These are phyloP conservation scores for Notamacropus eugenii DNA, from an alignment of 2,797 vertebrate species.

Conservation along the genomic window DNA sequence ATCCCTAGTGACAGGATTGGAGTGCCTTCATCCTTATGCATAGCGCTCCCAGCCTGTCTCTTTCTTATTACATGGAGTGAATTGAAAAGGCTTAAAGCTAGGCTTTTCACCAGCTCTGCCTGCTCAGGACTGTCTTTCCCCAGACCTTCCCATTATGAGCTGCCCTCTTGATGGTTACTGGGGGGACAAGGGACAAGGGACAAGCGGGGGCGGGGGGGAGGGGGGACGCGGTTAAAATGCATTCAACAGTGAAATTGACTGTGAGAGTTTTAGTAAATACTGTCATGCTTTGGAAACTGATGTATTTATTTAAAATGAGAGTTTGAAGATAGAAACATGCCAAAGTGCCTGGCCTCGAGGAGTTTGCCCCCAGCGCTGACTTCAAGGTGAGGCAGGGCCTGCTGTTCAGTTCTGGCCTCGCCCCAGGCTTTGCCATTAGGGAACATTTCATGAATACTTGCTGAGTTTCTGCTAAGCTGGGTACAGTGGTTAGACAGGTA, in stretches of 20 bases:
- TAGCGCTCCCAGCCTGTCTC: constrained; percentile 73
- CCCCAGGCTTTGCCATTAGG: neutral
- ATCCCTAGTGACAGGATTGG: constrained; percentile 76
- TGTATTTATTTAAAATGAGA: constrained; percentile 65
- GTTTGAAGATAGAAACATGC: neutral
- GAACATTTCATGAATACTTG: neutral
- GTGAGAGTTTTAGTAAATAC: constrained; percentile 59
- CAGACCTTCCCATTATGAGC: neutral
- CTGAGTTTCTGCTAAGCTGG: neutral
- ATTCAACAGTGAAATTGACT: constrained; percentile 66
- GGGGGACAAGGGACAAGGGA: constrained; percentile 22
- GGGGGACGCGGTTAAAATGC: constrained; percentile 36
- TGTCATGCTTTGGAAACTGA: constrained; percentile 55
- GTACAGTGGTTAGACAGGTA: neutral
- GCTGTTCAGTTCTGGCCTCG: neutral
- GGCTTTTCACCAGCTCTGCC: constrained; percentile 23
- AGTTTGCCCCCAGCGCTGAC: neutral
- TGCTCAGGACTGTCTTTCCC: neutral
- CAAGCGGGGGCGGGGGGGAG: too few relatives aligned
- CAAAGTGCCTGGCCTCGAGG: neutral
- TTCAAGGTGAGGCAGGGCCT: neutral
- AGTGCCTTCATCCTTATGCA: constrained; percentile 72
- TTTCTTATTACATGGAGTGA: constrained; percentile 78
- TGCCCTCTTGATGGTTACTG: neutral
- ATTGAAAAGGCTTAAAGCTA: constrained; percentile 78